phyloP scores from a whole-genome alignment of 2,113 vertebrate species.

The Geococcyx californianus region DNA sequence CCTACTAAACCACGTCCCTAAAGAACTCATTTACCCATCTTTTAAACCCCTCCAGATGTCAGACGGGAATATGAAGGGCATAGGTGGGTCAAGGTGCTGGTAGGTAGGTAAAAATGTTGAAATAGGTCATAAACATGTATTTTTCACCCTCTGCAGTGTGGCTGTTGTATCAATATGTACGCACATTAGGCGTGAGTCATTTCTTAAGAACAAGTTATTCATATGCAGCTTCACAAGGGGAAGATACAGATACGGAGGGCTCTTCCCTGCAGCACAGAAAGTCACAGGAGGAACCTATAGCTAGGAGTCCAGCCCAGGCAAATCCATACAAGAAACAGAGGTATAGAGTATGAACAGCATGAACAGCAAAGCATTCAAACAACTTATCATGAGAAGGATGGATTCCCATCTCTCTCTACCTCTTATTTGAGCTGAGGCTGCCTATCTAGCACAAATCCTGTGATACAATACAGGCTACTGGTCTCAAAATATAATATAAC shows the following conservation, averaged over 20 bases:
- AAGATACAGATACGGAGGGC: neutral
- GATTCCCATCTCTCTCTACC: neutral
- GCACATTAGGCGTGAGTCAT: no score
- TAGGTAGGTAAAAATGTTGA: neutral
- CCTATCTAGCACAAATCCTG: neutral
- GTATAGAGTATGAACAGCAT: neutral
- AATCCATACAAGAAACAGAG: neutral
- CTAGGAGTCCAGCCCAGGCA: neutral
- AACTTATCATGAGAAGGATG: fast-evolving
- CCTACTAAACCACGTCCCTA: no score
- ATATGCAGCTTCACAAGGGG: neutral
- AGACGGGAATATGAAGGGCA: neutral
- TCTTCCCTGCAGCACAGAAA: neutral
- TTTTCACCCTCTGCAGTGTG: neutral
- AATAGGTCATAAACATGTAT: neutral
- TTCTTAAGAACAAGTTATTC: neutral
- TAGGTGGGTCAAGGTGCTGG: fast-evolving
- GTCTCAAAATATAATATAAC: neutral
- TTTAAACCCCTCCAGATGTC: no score
- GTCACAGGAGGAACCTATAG: neutral
- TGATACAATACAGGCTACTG: neutral
- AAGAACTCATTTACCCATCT: no score
- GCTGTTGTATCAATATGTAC: fast-evolving
- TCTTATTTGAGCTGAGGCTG: fast-evolving
- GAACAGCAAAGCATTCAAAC: neutral